Evolutionary conservation across 2,797 vertebrate species (phyloP).

Genomic region (Numenius phaeopus): DNA sequence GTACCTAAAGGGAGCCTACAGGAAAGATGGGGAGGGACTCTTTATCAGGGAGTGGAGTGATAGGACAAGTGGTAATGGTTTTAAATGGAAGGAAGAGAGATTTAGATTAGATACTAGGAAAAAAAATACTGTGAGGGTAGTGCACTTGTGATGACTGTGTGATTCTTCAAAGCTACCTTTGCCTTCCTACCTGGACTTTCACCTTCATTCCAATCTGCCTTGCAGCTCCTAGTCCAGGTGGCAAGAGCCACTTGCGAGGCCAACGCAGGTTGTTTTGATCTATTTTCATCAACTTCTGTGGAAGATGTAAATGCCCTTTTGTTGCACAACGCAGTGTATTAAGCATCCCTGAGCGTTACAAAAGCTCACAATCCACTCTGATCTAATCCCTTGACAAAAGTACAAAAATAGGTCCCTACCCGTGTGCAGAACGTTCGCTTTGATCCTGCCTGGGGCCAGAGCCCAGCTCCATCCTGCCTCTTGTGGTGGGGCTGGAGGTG

Average conservation of each 20-base stretch:
- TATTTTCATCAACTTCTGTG: background rate
- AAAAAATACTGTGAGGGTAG: too few relatives aligned
- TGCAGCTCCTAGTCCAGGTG: background rate
- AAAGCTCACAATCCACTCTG: background rate
- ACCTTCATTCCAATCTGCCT: background rate
- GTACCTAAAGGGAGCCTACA: too few relatives aligned
- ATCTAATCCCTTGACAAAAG: background rate
- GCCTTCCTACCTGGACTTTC: background rate
- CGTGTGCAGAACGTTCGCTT: accelerated
- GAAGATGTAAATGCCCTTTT: background rate
- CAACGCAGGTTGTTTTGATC: background rate
- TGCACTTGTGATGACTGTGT: accelerated
- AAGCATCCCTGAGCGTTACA: background rate
- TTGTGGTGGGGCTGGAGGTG: background rate
- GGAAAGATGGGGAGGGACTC: too few relatives aligned
- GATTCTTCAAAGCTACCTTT: background rate
- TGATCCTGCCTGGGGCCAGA: accelerated
- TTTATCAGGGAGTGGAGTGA: too few relatives aligned
- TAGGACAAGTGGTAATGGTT: too few relatives aligned
- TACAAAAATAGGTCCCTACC: background rate
- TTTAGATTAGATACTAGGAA: too few relatives aligned
- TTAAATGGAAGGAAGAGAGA: too few relatives aligned
- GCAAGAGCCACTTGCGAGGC: background rate
- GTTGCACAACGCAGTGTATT: accelerated
- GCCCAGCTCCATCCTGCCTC: accelerated